Evolutionary conservation across 1,140 invertebrate genomes (phyloP).

Genomic region (Leptinotarsa defecta): DNA sequence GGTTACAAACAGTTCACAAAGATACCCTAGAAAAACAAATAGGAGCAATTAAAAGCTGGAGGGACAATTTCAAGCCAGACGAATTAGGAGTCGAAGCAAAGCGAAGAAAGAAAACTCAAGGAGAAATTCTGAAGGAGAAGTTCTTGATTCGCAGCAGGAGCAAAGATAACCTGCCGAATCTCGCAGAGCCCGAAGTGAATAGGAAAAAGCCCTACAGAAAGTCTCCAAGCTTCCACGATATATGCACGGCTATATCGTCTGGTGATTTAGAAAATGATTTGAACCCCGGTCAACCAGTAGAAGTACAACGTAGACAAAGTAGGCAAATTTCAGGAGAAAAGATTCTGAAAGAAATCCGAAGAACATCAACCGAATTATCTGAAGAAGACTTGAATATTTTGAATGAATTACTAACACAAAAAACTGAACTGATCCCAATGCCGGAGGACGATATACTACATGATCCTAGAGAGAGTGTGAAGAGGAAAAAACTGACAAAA

Average conservation of each 20-base stretch:
- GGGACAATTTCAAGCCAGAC: constrained; percentile 65
- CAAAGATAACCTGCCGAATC: constrained; percentile 46
- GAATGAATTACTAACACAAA: constrained; percentile 37
- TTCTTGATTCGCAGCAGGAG: constrained; percentile 71
- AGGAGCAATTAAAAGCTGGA: constrained; percentile 60
- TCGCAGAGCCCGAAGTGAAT: constrained; percentile 35
- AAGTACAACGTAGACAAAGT: constrained; percentile 48
- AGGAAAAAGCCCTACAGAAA: constrained; percentile 50
- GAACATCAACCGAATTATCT: constrained; percentile 61
- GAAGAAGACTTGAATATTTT: constrained; percentile 55
- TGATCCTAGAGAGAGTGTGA: constrained; percentile 41
- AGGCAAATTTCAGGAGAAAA: constrained; percentile 49
- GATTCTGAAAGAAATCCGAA: constrained; percentile 52
- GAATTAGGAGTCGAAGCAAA: constrained; percentile 46
- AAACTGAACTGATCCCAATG: constrained; percentile 29
- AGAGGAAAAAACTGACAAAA: constrained; percentile 46
- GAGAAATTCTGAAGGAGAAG: constrained; percentile 74
- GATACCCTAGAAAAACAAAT: constrained; percentile 40
- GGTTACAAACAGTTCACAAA: constrained; percentile 65
- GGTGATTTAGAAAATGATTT: constrained; percentile 60
- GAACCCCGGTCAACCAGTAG: constrained; percentile 58
- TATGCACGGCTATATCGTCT: constrained; percentile 60
- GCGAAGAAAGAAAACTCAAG: constrained; percentile 64
- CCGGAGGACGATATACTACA: not conserved
- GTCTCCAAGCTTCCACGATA: constrained; percentile 60